Percentiles rank a stretch among this genome's conserved stretches.
Evolutionary conservation across 2,888 invertebrate species (phyloP).

Genomic region (Caenorhabditis zanzibari): DNA sequence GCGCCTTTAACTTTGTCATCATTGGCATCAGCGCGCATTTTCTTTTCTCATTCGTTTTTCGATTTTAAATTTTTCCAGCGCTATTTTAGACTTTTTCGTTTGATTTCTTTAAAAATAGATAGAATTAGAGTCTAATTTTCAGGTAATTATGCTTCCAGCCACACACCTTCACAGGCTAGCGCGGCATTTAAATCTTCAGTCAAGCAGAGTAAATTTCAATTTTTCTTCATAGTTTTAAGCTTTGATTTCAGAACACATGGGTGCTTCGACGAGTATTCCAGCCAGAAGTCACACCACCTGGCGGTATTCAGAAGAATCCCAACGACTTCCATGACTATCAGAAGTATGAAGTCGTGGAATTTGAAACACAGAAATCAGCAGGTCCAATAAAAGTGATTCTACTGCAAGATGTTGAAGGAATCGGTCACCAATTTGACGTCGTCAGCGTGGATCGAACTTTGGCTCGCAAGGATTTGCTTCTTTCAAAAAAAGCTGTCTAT

Average conservation of each 20-base stretch:
- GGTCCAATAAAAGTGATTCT: constrained; percentile 79
- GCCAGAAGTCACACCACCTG: constrained; percentile 74
- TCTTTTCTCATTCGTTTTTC: constrained; percentile 25
- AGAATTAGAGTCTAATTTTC: background rate
- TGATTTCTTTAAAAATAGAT: background rate
- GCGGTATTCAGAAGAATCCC: constrained; percentile 78
- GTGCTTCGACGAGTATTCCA: constrained; percentile 75
- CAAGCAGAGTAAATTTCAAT: constrained; percentile 30
- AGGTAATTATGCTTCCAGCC: constrained; percentile 47
- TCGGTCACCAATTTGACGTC: constrained; percentile 82
- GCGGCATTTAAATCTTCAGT: constrained; percentile 40
- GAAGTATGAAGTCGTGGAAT: constrained; percentile 74
- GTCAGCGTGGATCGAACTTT: constrained; percentile 74
- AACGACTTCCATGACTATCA: constrained; percentile 76
- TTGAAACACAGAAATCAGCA: constrained; percentile 73
- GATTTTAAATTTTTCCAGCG: constrained; percentile 12
- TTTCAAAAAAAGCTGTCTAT: constrained; percentile 78
- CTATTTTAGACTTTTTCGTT: background rate
- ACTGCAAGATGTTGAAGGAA: constrained; percentile 80
- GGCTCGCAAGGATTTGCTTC: constrained; percentile 77
- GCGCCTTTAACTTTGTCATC: constrained; percentile 68
- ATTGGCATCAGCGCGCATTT: constrained; percentile 44
- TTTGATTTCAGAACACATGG: constrained; percentile 74
- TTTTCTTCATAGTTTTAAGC: background rate
- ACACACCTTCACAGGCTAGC: constrained; percentile 31